These are phyloP conservation scores for Ceriagrion tenellum DNA, from an alignment of 2,888 invertebrate genomes.

Conservation along the genomic window DNA sequence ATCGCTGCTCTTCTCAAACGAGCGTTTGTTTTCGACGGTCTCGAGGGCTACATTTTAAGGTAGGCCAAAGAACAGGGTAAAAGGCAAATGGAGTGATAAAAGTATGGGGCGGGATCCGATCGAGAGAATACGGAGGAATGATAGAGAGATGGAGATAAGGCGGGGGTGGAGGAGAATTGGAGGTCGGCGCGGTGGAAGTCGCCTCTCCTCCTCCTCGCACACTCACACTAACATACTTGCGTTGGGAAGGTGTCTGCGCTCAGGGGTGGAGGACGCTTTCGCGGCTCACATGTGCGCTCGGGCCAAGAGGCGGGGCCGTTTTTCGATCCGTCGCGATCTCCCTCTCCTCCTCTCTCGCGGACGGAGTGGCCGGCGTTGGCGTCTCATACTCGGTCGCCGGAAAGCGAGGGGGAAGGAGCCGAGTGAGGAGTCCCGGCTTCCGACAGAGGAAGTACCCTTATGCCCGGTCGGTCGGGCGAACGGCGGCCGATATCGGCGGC, in stretches of 20 bases:
- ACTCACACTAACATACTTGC: not conserved
- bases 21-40: no score
- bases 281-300: not conserved
- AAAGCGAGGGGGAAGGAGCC: constrained; percentile 7
- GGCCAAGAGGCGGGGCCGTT: constrained; percentile 43
- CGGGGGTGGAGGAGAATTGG: not conserved
- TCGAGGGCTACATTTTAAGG: no score
- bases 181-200: not conserved
- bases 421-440: not conserved
- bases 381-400: constrained; percentile 29
- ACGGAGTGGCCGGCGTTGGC: not conserved
- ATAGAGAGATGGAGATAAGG: not conserved
- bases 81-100: not conserved
- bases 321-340: constrained; percentile 40
- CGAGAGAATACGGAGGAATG: not conserved
- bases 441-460: not conserved
- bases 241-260: not conserved
- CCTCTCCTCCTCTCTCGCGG: not conserved
- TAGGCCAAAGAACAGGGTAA: not conserved
- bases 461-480: not conserved
- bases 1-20: no score
- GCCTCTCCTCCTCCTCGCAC: not conserved
- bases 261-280: constrained; percentile 34
- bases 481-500: not conserved
- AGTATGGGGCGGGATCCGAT: not conserved